Conservation (phyloP, 1,140 invertebrate genomes). For the Drosophila leontia region DNA sequence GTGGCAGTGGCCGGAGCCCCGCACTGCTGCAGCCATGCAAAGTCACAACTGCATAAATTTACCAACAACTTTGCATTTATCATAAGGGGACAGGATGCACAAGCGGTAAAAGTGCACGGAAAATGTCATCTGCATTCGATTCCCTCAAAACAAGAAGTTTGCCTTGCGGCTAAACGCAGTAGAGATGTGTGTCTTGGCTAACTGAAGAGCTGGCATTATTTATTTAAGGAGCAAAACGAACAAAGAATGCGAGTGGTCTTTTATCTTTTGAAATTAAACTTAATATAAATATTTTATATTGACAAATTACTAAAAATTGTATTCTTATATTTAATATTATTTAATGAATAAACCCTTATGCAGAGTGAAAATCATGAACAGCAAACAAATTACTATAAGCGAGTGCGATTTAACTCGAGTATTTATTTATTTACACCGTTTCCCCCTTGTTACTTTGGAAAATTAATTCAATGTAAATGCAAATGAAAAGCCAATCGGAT, state of each 20-base stretch:
- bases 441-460: neutral
- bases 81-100: conserved; percentile 21
- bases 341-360: neutral
- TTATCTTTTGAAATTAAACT: neutral
- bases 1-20: neutral
- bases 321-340: neutral
- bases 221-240: neutral
- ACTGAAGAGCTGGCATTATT: neutral
- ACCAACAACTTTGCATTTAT: conserved; percentile 39
- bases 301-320: neutral
- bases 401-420: neutral
- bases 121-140: conserved; percentile 52
- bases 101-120: conserved; percentile 21
- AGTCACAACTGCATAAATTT: conserved; percentile 69
- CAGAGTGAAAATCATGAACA: neutral
- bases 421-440: neutral
- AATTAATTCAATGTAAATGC: conserved; percentile 26
- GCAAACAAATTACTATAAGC: neutral
- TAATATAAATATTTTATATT: too few species aligned
- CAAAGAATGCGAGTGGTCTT: neutral
- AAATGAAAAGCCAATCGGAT: conserved; percentile 44
- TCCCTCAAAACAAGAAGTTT: conserved; percentile 19
- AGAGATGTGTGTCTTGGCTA: neutral
- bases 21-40: conserved; percentile 23
- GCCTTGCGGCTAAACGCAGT: neutral